Evolutionary conservation across 1,140 invertebrate genomes (phyloP), one percentile per base, ranked within the genome.

Genomic region (Brachionus sp.): DNA sequence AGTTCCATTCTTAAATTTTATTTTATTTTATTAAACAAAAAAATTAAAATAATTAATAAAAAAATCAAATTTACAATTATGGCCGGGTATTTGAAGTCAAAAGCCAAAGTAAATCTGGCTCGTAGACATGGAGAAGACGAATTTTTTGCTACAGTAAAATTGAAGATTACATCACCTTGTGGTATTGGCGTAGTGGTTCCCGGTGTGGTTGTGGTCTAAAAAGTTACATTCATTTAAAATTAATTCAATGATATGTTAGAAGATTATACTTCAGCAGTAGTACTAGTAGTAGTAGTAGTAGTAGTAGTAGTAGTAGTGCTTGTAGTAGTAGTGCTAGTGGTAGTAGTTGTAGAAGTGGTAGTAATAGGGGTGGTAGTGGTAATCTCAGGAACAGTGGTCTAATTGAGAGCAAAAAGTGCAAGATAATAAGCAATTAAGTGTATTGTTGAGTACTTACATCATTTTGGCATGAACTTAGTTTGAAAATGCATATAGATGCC

Each of bases 31-130:
- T 53, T 23, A 16, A 33, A 53, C 5, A 78, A 37, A 78, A 78
- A 78, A 25, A 37, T 23, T 7, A 23, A 78, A 78, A 29, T 29
- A 16, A 13, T 33, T 53, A 53, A 16, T 6, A 73, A 46, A 46
- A 13, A 35, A 66, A 12, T 66, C 12, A 66, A 73, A 16, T 19
- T 73, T 73, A 73, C 68, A 12, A 23, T 73, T 16, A 23, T 25
- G n/a, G 44, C 77, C 57, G 35, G 35, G 29, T 80, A 80, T 25
- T 16, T 33, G 29, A 80, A 62, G 23, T 80, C 33, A 35, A 80
- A 80, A 37, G 50, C 6, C 6, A 80, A 44, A 5, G 77, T 7
- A 80, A 80, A 80, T 62, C 37, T 80, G 23, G 77, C 77, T 29
- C 77, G 29, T 35, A 80, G n/a, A 80, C 77, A 80, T 62, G 77